These are phyloP conservation scores for Strongylocentrotus purpuratus DNA, from an alignment of 35 echinoderm and acorn worm genomes.

Conservation along the genomic window DNA sequence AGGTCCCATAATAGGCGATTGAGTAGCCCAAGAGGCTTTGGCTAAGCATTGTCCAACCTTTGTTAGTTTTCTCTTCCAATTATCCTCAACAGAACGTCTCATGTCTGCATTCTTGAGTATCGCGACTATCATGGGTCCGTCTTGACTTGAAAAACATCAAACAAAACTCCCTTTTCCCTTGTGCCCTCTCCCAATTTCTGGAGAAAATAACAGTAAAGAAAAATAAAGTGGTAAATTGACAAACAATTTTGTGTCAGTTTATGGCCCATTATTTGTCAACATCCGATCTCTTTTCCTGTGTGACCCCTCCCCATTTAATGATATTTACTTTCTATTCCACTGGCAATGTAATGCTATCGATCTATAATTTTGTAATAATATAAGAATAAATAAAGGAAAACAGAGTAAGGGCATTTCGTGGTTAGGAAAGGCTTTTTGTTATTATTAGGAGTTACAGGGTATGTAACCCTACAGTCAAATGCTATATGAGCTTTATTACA, in stretches of 20 bases:
- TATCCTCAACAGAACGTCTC: background rate
- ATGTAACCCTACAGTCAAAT: no score
- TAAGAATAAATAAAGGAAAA: no score
- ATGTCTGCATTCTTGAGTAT: background rate
- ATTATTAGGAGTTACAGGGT: no score
- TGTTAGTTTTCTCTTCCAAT: constrained; percentile 44
- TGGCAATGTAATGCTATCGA: background rate
- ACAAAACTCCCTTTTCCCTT: background rate
- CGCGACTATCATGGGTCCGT: background rate
- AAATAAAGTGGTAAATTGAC: background rate
- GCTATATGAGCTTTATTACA: no score
- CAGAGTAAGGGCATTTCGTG: no score
- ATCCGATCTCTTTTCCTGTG: background rate
- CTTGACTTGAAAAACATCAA: background rate
- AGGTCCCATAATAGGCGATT: constrained; percentile 12
- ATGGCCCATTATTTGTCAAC: background rate
- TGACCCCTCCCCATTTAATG: background rate
- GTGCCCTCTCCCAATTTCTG: background rate
- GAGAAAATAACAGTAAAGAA: background rate
- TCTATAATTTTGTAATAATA: background rate
- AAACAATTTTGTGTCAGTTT: background rate
- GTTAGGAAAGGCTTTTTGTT: no score
- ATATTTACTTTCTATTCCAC: background rate
- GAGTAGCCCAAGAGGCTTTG: background rate
- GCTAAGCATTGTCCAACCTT: constrained; percentile 14